These are phyloP conservation scores for Maconellicoccus hirsutus DNA, from an alignment of 1,140 invertebrate species.

Conservation along the genomic window DNA sequence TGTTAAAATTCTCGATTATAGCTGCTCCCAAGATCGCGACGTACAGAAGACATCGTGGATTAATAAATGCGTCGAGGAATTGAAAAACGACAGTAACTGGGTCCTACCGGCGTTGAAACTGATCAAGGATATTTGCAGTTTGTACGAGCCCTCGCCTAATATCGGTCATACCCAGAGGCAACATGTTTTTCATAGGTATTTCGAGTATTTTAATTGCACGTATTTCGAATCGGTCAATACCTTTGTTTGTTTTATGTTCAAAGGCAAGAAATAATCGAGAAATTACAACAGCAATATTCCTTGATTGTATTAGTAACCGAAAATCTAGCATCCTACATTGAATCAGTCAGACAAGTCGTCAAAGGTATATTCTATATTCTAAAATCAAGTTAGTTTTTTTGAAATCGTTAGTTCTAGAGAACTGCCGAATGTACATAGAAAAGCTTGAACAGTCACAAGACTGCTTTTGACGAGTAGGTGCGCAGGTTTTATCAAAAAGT, in stretches of 20 bases:
- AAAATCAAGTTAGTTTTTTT: no score
- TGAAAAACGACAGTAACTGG: constrained; percentile 80
- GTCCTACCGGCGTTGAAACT: constrained; percentile 89
- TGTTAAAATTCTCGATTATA: constrained; percentile 96
- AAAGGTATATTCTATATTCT: constrained; percentile 41
- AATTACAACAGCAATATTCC: constrained; percentile 81
- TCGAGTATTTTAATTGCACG: neutral
- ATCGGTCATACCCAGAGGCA: constrained; percentile 36
- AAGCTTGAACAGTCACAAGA: no score
- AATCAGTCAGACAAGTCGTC: constrained; percentile 58
- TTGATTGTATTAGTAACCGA: constrained; percentile 88
- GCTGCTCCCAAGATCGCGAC: constrained; percentile 88
- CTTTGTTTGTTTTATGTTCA: constrained; percentile 29
- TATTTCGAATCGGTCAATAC: constrained; percentile 33
- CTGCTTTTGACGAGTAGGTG: no score
- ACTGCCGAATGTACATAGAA: no score
- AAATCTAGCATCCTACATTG: constrained; percentile 86
- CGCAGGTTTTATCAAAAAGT: no score
- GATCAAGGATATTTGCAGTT: constrained; percentile 87
- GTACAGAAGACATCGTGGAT: constrained; percentile 92
- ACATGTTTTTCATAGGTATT: constrained; percentile 22
- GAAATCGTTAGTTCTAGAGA: no score
- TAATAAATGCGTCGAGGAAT: constrained; percentile 87
- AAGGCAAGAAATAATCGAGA: constrained; percentile 73
- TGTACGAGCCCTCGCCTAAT: constrained; percentile 74